Conservation (phyloP, 1,140 invertebrate genomes). For the Adoxophyes honmai region DNA sequence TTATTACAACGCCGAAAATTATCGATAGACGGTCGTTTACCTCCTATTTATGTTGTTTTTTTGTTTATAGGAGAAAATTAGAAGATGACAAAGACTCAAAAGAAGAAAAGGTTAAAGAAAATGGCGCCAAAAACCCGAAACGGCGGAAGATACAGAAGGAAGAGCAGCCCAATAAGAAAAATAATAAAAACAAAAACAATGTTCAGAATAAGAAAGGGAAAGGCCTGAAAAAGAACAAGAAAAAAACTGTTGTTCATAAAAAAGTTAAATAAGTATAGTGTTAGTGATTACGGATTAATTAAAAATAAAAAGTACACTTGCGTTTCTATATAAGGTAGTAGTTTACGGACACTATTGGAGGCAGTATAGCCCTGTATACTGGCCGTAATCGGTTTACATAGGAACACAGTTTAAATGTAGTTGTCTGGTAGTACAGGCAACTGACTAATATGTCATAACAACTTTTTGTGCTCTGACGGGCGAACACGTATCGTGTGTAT, state of each 20-base stretch:
- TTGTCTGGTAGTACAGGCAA: no score
- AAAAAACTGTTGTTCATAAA: conserved; percentile 22
- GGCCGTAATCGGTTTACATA: no score
- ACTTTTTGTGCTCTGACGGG: no score
- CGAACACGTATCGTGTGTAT: no score
- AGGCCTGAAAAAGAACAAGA: conserved; percentile 21
- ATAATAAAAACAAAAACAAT: conserved; percentile 27
- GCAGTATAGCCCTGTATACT: no score
- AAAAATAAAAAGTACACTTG: not conserved
- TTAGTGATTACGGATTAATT: not conserved
- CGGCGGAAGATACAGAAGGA: conserved; percentile 33
- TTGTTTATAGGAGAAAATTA: conserved; percentile 49
- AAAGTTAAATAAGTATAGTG: not conserved
- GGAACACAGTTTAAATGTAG: no score
- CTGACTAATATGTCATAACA: no score
- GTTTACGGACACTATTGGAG: no score
- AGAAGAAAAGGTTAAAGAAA: not conserved
- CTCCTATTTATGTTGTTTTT: not conserved
- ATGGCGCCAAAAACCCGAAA: conserved; percentile 16
- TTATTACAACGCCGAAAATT: no score
- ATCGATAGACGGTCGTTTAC: not conserved
- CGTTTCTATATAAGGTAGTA: no score
- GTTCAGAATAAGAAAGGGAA: conserved; percentile 7
- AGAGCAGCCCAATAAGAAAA: conserved; percentile 37
- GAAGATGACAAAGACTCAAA: conserved; percentile 32